A percentile compares a stretch with the other conserved stretches of the same genome.
Evolutionary conservation across 1,140 invertebrate species (phyloP).

Genomic region (Ephestia elutella): DNA sequence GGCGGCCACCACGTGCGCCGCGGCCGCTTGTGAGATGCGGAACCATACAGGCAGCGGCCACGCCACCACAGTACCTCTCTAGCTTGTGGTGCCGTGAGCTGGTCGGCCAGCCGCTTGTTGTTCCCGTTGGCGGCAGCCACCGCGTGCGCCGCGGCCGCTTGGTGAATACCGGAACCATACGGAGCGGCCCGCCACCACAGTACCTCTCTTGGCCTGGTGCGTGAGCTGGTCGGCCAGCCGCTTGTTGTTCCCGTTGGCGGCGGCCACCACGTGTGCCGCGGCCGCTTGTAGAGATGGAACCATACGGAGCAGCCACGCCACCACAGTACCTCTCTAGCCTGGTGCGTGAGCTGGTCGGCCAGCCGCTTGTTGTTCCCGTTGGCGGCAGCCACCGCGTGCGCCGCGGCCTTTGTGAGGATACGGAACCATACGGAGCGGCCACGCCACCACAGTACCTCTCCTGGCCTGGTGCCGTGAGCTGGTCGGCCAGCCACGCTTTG

Average conservation of each 20-base stretch:
- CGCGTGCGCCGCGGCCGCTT: too few relatives aligned
- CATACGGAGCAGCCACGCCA: too few relatives aligned
- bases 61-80: slow-evolving; percentile 76
- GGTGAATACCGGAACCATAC: too few relatives aligned
- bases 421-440: too few relatives aligned
- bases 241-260: slow-evolving; percentile 92
- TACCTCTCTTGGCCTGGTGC: slow-evolving; percentile 85
- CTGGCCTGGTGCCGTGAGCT: slow-evolving; percentile 85
- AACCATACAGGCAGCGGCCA: too few relatives aligned
- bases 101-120: slow-evolving; percentile 96
- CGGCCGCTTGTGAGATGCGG: too few relatives aligned
- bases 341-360: slow-evolving; percentile 89
- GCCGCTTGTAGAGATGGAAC: too few relatives aligned
- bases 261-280: too few relatives aligned
- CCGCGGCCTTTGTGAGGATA: too few relatives aligned
- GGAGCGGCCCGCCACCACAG: not conserved
- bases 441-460: slow-evolving; percentile 75
- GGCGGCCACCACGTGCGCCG: too few relatives aligned
- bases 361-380: slow-evolving; percentile 95
- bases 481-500: slow-evolving; percentile 95
- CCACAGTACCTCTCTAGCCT: slow-evolving; percentile 81
- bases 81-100: slow-evolving; percentile 85
- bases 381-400: too few relatives aligned
- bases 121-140: slow-evolving; percentile 90
- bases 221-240: slow-evolving; percentile 92